Base-by-base conservation (phyloP, 1,140 invertebrate species). In the Archegozetes longisetosus region DNA sequence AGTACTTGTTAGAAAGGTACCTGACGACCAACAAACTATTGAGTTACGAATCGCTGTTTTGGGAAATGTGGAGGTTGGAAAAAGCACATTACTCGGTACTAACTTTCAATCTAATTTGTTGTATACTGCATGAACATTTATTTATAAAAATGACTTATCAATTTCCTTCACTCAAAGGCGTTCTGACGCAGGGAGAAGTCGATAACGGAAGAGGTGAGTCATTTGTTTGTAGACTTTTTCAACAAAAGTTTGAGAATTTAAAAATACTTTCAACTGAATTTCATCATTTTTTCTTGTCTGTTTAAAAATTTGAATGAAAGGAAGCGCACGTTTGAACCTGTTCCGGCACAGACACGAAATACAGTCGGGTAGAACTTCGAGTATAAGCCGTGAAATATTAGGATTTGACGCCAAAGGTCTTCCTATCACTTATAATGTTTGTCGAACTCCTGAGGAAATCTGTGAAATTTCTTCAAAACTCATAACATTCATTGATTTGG, bases 291-390 rank as follows among this genome's bases (percentile, higher is more conserved):
- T 57, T 50, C 12, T 9, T 46, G 9, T 57, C 12, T 57, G 24
- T 13, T 48, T 53, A 6, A n/a, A n/a, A n/a, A n/a, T n/a, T n/a
- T n/a, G n/a, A n/a, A n/a, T n/a, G n/a, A 88, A 62, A 57, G 95
- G 95, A 17, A 82, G 86, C 67, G 90, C 94, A 0, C 78, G 95
- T 40, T 73, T 98, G 0, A 98, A 97, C 74, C 85, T 97, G 79
- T 91, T 98, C 70, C 75, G 93, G 13, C 93, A 98, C 71, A 75
- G 93, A 62, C 95, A 98, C 73, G 95, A 98, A 73, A 88, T 98
- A 65, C 87, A 89, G 72, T 86, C 88, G 32, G 95, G 95, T 12
- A 78, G 91, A 62, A 98, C 95, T 0, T 94, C 89, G 1, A 94
- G 90, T 14, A 92, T 98, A 53, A 92, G 88, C 62, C 88, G 95